These are phyloP conservation scores for Ochropleura plecta DNA, from an alignment of 2,888 invertebrate genomes.

Conservation along the genomic window DNA sequence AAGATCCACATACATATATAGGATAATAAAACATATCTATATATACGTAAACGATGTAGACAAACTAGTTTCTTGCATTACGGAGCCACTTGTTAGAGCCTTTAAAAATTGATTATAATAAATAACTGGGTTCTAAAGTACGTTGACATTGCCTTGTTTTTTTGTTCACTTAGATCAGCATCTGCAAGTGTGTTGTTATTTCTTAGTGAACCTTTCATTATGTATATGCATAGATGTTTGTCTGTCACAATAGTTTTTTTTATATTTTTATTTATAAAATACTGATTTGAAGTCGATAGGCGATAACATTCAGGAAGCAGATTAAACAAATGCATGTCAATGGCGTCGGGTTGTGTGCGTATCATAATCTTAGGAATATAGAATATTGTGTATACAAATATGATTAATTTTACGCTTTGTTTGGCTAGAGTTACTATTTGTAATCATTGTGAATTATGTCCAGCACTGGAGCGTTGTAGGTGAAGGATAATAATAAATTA, in stretches of 20 bases:
- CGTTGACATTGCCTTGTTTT: constrained; percentile 54
- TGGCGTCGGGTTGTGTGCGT: neutral
- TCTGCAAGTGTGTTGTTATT: neutral
- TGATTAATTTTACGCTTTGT: too few relatives aligned
- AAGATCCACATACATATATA: constrained; percentile 54
- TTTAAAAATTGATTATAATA: constrained; percentile 41
- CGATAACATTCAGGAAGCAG: neutral
- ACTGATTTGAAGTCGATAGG: neutral
- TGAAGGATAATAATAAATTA: too few relatives aligned
- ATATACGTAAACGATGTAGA: constrained; percentile 36
- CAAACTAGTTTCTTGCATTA: constrained; percentile 58
- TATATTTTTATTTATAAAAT: neutral
- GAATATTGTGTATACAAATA: neutral
- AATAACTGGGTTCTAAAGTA: constrained; percentile 36
- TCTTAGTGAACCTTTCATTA: neutral
- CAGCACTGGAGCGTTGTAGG: too few relatives aligned
- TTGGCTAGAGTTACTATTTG: neutral
- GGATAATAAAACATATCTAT: constrained; percentile 37
- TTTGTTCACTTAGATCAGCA: constrained; percentile 10
- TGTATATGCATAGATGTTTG: constrained; percentile 5
- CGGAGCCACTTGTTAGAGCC: constrained; percentile 30
- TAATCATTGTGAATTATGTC: neutral
- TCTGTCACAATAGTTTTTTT: constrained; percentile 1
- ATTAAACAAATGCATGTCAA: neutral
- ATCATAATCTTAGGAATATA: neutral